A percentile compares a stretch with the other conserved stretches of the same genome.
Evolutionary conservation across 2,888 invertebrate genomes (phyloP).

Genomic region (Proisotoma minuta): DNA sequence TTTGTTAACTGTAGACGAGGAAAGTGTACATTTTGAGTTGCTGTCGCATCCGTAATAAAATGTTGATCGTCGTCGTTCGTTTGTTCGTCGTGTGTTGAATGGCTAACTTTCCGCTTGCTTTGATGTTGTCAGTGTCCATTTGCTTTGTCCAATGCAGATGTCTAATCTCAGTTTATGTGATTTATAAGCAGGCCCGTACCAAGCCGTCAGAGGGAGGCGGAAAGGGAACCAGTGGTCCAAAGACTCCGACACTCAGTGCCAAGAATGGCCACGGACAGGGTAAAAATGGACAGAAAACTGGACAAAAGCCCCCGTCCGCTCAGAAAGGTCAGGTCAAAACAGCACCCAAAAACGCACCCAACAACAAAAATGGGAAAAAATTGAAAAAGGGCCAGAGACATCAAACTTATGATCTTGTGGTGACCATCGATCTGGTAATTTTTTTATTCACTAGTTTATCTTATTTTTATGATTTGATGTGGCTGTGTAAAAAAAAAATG

Average conservation of each 20-base stretch:
- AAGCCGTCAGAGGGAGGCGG: constrained; percentile 74
- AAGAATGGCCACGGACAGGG: constrained; percentile 45
- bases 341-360: constrained; percentile 52
- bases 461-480: too few relatives aligned
- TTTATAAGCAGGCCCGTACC: constrained; percentile 64
- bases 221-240: constrained; percentile 64
- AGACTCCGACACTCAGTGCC: constrained; percentile 51
- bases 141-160: not conserved
- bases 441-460: too few relatives aligned
- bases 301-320: constrained; percentile 62
- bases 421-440: constrained; percentile 76
- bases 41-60: not conserved
- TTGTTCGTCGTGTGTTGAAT: not conserved
- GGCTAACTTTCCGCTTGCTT: not conserved
- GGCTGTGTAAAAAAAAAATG: not conserved
- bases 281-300: constrained; percentile 55
- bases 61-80: not conserved
- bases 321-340: constrained; percentile 71
- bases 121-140: not conserved
- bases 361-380: constrained; percentile 61
- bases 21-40: not conserved
- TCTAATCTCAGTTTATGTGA: constrained; percentile 13
- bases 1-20: not conserved
- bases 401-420: constrained; percentile 74
- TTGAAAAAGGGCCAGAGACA: constrained; percentile 69